These are phyloP conservation scores for Smutsia gigantea DNA, from an alignment of 2,797 vertebrate species.

Conservation along the genomic window DNA sequence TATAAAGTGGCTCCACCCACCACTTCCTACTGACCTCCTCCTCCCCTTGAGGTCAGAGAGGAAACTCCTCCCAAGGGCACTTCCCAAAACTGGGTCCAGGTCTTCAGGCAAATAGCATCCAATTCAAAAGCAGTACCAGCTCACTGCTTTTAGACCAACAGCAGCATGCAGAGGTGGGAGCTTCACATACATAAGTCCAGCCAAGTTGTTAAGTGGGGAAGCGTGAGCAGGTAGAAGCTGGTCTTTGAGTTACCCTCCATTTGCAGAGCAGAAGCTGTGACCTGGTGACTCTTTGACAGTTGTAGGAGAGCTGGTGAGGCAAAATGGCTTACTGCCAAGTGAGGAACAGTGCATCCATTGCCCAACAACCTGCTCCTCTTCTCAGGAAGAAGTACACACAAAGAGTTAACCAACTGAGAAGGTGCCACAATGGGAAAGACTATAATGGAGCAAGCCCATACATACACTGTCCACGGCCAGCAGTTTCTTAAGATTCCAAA, in stretches of 20 bases:
- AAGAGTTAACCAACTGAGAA: not conserved
- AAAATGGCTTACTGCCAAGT: slow-evolving; percentile 28
- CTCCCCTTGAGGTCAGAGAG: slow-evolving; percentile 76
- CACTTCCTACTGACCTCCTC: slow-evolving; percentile 84
- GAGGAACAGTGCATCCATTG: slow-evolving; percentile 54
- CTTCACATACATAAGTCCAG: not conserved
- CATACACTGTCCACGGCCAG: not conserved
- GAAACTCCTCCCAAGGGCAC: slow-evolving; percentile 76
- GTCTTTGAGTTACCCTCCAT: not conserved
- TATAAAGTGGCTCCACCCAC: slow-evolving; percentile 83
- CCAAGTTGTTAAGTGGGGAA: not conserved
- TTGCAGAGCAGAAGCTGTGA: slow-evolving; percentile 46
- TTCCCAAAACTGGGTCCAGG: slow-evolving; percentile 63
- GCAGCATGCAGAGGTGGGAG: not conserved
- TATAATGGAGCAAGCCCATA: not conserved
- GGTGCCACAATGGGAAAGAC: not conserved
- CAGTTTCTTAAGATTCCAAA: slow-evolving; percentile 15
- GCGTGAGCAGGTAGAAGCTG: not conserved
- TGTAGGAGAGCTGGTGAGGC: not conserved
- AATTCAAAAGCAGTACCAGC: slow-evolving; percentile 25
- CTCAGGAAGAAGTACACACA: not conserved
- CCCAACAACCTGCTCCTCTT: slow-evolving; percentile 63
- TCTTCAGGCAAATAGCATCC: slow-evolving; percentile 50
- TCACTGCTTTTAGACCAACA: slow-evolving; percentile 36
- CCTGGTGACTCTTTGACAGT: not conserved